Percentiles rank a stretch among this genome's conserved stretches.
phyloP scores from a whole-genome alignment of 1,140 invertebrate genomes.

The Drusus annulatus region DNA sequence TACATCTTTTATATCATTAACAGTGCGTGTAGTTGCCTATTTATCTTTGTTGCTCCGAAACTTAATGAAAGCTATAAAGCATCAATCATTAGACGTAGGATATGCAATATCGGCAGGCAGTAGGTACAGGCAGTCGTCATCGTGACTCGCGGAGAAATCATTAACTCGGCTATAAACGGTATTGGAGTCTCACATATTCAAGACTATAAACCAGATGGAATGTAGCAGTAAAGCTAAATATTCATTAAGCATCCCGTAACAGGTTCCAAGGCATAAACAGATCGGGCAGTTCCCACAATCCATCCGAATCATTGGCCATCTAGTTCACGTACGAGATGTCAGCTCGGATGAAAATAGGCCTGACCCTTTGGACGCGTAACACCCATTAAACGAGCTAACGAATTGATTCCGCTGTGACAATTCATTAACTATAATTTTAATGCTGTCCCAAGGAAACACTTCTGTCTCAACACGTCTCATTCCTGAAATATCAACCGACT shows the following conservation, averaged over 20 bases:
- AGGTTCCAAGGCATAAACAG: slow-evolving; percentile 11
- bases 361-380: background rate
- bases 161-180: slow-evolving; percentile 38
- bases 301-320: slow-evolving; percentile 35
- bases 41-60: background rate
- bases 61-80: background rate
- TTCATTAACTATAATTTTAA: no score
- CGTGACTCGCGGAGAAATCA: background rate
- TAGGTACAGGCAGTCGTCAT: background rate
- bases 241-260: slow-evolving; percentile 31
- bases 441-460: no score
- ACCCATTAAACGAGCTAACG: no score
- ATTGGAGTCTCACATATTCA: slow-evolving; percentile 6
- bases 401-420: no score
- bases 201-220: slow-evolving; percentile 7
- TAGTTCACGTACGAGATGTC: slow-evolving; percentile 33
- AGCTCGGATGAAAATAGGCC: slow-evolving; percentile 12
- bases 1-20: no score
- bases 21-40: background rate
- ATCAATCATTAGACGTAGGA: background rate
- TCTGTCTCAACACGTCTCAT: no score
- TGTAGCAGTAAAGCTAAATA: slow-evolving; percentile 22
- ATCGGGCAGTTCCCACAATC: slow-evolving; percentile 34
- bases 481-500: no score
- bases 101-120: slow-evolving; percentile 18